Evolutionary conservation across 2,113 vertebrate genomes (phyloP).

Genomic region (Pyrgilauda ruficollis): DNA sequence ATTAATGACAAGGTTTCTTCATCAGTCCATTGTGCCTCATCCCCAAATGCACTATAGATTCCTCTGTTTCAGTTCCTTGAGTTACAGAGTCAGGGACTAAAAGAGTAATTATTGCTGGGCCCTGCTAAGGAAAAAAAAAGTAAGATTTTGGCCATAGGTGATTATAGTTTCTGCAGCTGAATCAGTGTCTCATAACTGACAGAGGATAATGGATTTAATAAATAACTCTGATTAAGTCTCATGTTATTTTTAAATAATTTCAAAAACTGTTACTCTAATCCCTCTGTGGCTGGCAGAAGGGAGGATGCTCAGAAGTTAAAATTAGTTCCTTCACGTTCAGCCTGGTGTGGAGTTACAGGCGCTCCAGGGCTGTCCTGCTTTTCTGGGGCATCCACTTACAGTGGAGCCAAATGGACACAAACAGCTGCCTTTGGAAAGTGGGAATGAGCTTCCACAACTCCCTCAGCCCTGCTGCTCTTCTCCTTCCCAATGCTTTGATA

Average conservation of each 20-base stretch:
- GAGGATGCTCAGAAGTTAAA: conserved; percentile 45
- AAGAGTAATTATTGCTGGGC: neutral
- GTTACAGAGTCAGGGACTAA: neutral
- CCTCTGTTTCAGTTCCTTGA: neutral
- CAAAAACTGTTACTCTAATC: conserved; percentile 40
- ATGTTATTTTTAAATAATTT: conserved; percentile 53
- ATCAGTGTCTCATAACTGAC: conserved; percentile 16
- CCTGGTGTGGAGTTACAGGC: conserved; percentile 34
- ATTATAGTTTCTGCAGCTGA: neutral
- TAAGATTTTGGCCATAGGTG: neutral
- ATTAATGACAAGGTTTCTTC: neutral
- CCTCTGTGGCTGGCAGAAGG: neutral
- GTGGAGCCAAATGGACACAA: neutral
- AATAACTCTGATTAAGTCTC: conserved; percentile 55
- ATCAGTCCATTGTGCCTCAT: neutral
- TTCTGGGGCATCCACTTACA: neutral
- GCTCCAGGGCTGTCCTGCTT: neutral
- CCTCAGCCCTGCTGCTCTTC: neutral
- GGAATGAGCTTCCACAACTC: neutral
- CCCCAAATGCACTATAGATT: neutral
- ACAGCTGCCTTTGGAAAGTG: neutral
- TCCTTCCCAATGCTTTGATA: rapidly evolving
- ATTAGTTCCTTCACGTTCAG: conserved; percentile 7
- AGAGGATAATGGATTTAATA: conserved; percentile 55
- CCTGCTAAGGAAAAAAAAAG: neutral